Base-by-base conservation (phyloP, 2,797 vertebrate genomes). In the Sebastolobus altivelis region DNA sequence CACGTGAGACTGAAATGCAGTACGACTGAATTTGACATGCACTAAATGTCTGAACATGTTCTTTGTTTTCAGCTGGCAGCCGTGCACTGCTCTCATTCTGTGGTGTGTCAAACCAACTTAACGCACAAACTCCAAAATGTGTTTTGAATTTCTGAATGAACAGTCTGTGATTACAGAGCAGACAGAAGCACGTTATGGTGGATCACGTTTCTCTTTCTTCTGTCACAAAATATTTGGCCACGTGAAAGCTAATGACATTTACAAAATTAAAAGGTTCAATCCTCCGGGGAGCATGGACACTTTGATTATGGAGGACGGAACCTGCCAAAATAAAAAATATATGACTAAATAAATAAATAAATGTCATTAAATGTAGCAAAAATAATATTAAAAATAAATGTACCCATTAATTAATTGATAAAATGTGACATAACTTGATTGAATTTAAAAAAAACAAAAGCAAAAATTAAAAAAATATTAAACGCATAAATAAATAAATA, bases 1-100 rank as follows among this genome's bases (percentile, higher is more conserved):
- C 49, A 52, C 14, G 20, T 20, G 0, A 46, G 43, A 14, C 43
- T 46, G 43, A 46, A 46, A 46, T 8, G 16, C 43, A 46, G 43
- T 46, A 46, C 18, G 72, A 58, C 43, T 46, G 33, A 74, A 74
- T 74, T 72, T 13, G 86, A 80, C 70, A 72, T 72, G 82, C 82
- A 68, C 65, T 27, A 20, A 63, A 72, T 56, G 66, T 75, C 76
- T 54, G 76, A 81, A 85, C 63, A 38, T 12, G 55, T 6, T 29
- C 71, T 33, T 85, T 85, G 74, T 80, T 77, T 37, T 27, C 67
- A 11, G 56, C 4, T 80, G 85, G 72, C 72, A 69, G 77, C 65
- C 18, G 22, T 58, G 22, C 46, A 35, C 52, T 1, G 25, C 35
- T 27, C 63, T 18, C 63, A 69, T 75, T 78, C 18, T 54, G 67